These are phyloP conservation scores for Anticlea derivata DNA, from an alignment of 2,888 invertebrate genomes.

Conservation along the genomic window DNA sequence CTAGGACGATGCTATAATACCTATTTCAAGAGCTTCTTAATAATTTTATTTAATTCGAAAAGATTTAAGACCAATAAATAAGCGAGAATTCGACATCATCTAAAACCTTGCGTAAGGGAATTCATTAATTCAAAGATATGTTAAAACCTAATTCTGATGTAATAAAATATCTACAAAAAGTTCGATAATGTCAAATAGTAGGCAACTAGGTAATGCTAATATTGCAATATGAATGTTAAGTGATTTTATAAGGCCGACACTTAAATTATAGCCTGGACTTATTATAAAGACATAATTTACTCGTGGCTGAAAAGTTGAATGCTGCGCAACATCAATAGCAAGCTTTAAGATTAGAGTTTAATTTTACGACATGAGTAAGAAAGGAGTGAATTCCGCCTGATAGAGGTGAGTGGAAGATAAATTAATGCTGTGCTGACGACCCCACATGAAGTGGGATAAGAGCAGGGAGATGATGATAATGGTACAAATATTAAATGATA, in stretches of 20 bases:
- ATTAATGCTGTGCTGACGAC: no score
- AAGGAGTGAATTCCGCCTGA: no score
- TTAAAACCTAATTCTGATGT: constrained; percentile 24
- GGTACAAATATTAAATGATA: no score
- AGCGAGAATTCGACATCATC: constrained; percentile 25
- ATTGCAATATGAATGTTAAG: constrained; percentile 21
- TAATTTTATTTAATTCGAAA: constrained; percentile 8
- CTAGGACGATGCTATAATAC: constrained; percentile 12
- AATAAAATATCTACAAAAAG: constrained; percentile 28
- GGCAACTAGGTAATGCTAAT: constrained; percentile 22
- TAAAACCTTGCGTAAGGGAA: constrained; percentile 26
- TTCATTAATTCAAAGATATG: constrained; percentile 24
- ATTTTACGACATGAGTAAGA: no score
- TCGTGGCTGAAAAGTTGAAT: constrained; percentile 2
- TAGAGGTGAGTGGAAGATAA: no score
- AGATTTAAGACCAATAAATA: constrained; percentile 25
- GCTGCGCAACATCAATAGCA: not conserved
- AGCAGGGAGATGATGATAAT: no score
- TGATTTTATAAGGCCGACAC: constrained; percentile 16
- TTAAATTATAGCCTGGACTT: constrained; percentile 16
- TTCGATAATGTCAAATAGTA: constrained; percentile 17
- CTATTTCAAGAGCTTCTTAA: constrained; percentile 10
- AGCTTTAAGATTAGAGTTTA: no score
- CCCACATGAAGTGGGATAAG: no score
- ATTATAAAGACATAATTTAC: constrained; percentile 18